Base-by-base conservation (phyloP, 2,888 invertebrate genomes). In the Drosophila nr. medialis region DNA sequence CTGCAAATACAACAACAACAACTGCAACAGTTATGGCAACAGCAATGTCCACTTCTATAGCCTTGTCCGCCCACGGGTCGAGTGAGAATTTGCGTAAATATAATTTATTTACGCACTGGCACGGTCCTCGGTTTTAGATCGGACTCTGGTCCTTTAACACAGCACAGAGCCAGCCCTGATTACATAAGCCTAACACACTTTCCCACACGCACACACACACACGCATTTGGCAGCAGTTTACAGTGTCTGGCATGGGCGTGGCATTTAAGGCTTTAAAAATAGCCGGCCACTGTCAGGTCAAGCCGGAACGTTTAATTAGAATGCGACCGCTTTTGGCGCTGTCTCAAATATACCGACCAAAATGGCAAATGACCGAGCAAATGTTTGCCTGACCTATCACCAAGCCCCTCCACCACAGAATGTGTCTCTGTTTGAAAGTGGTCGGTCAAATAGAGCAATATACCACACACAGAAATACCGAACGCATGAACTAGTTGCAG, bases 61-160 rank as follows among this genome's bases (percentile, higher is more conserved):
- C 30, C 53, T 58, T 34, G 55, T 50, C 18, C 63, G 38, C 69
- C 77, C 68, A 71, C 71, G 63, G 67, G 87, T 72, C 64, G 76
- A 87, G 88, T 86, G 86, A 79, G 86, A 86, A 90, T 86, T 86
- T 86, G 88, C 90, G 90, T 90, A 86, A 86, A 86, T 90, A 86
- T 90, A 86, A 86, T 86, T 86, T 86, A 86, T 86, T 90, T 86
- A 86, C 74, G 77, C 80, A 82, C 83, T 81, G 74, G 80, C 74
- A 81, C 80, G 69, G 74, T 56, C 67, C 67, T 69, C 45, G 60
- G 58, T 55, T 60, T 60, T 40, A 64, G 59, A 59, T 68, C n/a
- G 11, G 61, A 53, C 58, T 62, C 74, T 61, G 58, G 48, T 53
- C 42, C 62, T 63, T 62, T 51, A 55, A 55, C 72, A 75, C 59